A percentile compares a stretch with the other conserved stretches of the same genome.
These are phyloP conservation scores for Mesocricetus auratus DNA, from an alignment of 2,113 vertebrate species.

Conservation along the genomic window DNA sequence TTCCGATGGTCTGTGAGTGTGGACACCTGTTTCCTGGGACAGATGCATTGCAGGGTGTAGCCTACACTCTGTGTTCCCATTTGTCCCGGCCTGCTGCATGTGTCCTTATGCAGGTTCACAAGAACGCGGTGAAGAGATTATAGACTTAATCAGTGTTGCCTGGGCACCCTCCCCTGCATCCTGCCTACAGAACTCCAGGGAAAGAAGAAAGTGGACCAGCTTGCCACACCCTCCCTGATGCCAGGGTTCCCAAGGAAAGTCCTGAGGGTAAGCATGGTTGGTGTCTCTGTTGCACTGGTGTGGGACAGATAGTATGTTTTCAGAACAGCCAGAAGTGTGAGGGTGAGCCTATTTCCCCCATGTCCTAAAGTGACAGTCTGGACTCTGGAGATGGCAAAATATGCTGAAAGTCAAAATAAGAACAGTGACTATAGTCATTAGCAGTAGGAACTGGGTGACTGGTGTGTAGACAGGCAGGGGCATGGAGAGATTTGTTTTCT, in stretches of 20 bases:
- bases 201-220: background rate
- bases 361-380: background rate
- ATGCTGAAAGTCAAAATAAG: background rate
- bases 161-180: background rate
- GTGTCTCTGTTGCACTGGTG: background rate
- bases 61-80: background rate
- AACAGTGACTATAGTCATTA: background rate
- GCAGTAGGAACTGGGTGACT: background rate
- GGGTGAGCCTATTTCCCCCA: background rate
- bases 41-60: conserved; percentile 48
- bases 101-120: conserved; percentile 16
- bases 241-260: background rate
- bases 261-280: background rate
- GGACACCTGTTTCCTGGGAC: conserved; percentile 68
- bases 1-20: conserved; percentile 56
- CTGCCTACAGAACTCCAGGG: background rate
- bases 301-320: background rate
- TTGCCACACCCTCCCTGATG: background rate
- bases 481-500: background rate
- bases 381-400: conserved; percentile 6
- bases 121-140: background rate
- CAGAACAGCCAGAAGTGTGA: background rate
- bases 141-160: background rate
- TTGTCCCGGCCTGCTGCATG: background rate
- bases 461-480: background rate